Evolutionary conservation across 2,888 invertebrate species (phyloP), one percentile per base, ranked within the genome.

Genomic region (Dioctria linearis): DNA sequence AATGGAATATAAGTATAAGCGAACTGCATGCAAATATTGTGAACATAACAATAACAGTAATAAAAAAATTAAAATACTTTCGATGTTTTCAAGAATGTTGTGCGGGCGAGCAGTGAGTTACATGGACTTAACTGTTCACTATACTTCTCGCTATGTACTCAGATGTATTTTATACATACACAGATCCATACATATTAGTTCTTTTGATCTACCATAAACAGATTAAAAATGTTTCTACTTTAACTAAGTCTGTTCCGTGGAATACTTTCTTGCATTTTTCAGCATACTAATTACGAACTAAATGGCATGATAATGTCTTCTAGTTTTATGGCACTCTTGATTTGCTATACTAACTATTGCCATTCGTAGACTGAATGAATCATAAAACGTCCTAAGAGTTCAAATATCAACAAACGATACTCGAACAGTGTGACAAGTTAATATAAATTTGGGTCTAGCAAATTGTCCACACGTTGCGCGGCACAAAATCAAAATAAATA

Each of bases 401-500:
- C 39, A 5, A 65, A 65, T 65, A 39, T 39, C n/a, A 9, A 39
- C 11, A 9, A 39, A 42, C n/a, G 42, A 65, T 8, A 61, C 61
- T 13, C 4, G 59, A 40, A n/a, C 59, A 11, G 5, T 37, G 66
- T n/a, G 66, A 13, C 69, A 25, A 25, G 5, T 37, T 71, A 51
- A 71, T 71, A 37, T 54, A 25, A 25, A 9, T 71, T 71, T 40
- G 51, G 51, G 37, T 11, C 40, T 71, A 54, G 51, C 71, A 54
- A 71, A 71, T 71, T 71, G 71, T 40, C 37, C 11, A 51, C n/a
- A 71, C 71, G 71, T 71, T 39, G 71, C 54, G 46, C n/a, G 51
- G 39, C 71, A 71, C 71, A 51, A 71, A 71, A 54, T 40, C 71
- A 11, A 71, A 71, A 71, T 71, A 71, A 71, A 71, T 71, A 46